phyloP scores from a whole-genome alignment of 1,140 invertebrate genomes.

The Pogonus chalceus region DNA sequence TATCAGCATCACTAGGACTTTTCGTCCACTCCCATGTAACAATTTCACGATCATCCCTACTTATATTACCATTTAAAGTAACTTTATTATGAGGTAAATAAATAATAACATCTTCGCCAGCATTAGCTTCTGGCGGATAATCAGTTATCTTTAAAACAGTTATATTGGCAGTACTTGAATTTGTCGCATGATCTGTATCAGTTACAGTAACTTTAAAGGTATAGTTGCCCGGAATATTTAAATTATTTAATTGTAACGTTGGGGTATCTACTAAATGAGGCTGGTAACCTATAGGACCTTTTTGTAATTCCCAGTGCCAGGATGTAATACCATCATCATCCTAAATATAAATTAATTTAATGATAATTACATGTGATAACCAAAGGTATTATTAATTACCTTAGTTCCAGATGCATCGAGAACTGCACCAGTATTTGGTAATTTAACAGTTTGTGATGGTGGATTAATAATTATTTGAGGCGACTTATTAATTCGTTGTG shows the following conservation, averaged over 20 bases:
- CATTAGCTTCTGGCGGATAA: conserved; percentile 90
- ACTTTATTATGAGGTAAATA: conserved; percentile 84
- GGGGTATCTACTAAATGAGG: conserved; percentile 65
- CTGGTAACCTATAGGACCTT: conserved; percentile 74
- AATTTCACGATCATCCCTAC: conserved; percentile 88
- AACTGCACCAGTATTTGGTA: conserved; percentile 81
- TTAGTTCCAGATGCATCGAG: conserved; percentile 69
- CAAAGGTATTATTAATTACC: background rate
- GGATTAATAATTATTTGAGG: conserved; percentile 82
- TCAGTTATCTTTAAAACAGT: conserved; percentile 85
- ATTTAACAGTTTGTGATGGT: conserved; percentile 69
- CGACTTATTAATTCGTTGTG: conserved; percentile 73
- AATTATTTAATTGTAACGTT: conserved; percentile 74
- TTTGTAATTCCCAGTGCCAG: conserved; percentile 87
- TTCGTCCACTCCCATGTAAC: conserved; percentile 92
- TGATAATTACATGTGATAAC: background rate
- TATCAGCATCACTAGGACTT: conserved; percentile 70
- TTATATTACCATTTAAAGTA: conserved; percentile 79
- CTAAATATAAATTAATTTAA: conserved; percentile 27
- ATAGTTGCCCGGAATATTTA: conserved; percentile 79
- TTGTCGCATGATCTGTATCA: conserved; percentile 79
- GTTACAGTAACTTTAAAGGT: conserved; percentile 88
- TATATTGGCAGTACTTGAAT: conserved; percentile 79
- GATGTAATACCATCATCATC: conserved; percentile 76
- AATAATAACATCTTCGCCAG: conserved; percentile 75